A percentile compares a stretch with the other conserved stretches of the same genome.
Conservation (phyloP, 2,888 invertebrate genomes). For the Oscheius sp. region DNA sequence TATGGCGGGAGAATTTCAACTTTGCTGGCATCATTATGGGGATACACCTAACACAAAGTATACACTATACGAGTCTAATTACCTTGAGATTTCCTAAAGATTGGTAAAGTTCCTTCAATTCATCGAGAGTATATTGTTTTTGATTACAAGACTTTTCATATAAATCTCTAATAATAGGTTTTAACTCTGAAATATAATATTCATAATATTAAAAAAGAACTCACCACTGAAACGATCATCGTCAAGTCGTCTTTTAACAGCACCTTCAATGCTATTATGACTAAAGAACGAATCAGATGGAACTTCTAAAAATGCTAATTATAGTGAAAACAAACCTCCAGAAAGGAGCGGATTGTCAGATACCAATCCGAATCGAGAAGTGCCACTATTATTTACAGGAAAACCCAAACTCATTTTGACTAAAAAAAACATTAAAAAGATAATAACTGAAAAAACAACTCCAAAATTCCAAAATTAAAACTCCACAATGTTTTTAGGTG, state of each 20-base stretch:
- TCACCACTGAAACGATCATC: slow-evolving; percentile 17
- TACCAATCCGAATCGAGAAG: no score
- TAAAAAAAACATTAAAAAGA: no score
- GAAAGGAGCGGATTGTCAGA: background rate
- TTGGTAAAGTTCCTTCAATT: slow-evolving; percentile 6
- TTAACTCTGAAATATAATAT: background rate
- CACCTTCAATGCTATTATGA: slow-evolving; percentile 1
- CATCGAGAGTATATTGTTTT: background rate
- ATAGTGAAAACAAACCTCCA: slow-evolving; percentile 1
- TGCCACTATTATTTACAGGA: no score
- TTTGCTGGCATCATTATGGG: slow-evolving; percentile 36
- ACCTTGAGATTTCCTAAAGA: background rate
- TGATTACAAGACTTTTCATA: background rate
- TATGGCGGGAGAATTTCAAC: slow-evolving; percentile 44
- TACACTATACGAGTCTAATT: background rate
- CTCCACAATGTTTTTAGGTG: no score
- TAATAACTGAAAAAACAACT: no score
- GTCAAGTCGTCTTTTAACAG: background rate
- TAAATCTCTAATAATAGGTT: slow-evolving; percentile 8
- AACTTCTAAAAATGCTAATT: background rate
- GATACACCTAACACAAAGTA: slow-evolving; percentile 35
- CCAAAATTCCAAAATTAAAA: no score
- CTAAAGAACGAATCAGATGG: background rate
- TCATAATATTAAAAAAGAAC: background rate
- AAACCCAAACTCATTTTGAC: no score